Evolutionary conservation across 2,888 invertebrate species (phyloP).

Genomic region (Cylindroiulus punctatus): DNA sequence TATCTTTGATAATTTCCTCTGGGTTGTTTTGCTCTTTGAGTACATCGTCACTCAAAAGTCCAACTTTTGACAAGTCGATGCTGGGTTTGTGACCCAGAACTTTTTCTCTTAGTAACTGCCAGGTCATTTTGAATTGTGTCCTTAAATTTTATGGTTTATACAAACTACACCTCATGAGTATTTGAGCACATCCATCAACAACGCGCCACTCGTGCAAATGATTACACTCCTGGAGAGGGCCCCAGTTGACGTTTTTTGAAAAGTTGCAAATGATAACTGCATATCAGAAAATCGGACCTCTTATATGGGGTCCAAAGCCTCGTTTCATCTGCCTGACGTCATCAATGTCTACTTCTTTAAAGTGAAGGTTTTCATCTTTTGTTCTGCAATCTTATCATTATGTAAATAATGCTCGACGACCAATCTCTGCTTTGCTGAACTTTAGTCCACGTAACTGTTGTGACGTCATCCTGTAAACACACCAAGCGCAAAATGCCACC

Average conservation of each 20-base stretch:
- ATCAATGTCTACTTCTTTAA: not conserved
- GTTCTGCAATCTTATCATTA: conserved; percentile 6
- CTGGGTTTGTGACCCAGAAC: conserved; percentile 9
- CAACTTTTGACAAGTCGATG: not conserved
- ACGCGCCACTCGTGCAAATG: not conserved
- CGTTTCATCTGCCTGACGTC: conserved; percentile 12
- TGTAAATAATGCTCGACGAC: not conserved
- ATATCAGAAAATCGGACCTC: not conserved
- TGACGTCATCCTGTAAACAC: not conserved
- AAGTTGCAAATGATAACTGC: not conserved
- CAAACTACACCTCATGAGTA: not conserved
- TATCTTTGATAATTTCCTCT: not conserved
- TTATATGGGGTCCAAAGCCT: not conserved
- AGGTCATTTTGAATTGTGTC: not conserved
- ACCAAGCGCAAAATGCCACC: not conserved
- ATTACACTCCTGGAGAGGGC: not conserved
- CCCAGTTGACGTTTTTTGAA: not conserved
- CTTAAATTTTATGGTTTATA: not conserved
- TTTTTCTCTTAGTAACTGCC: conserved; percentile 9
- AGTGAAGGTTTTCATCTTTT: not conserved
- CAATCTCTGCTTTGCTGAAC: conserved; percentile 1
- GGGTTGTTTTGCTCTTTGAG: not conserved
- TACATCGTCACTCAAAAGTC: not conserved
- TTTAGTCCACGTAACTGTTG: not conserved
- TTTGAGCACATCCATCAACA: not conserved